phyloP scores from a whole-genome alignment of 2,888 invertebrate genomes.

The Drosophila multiciliata region DNA sequence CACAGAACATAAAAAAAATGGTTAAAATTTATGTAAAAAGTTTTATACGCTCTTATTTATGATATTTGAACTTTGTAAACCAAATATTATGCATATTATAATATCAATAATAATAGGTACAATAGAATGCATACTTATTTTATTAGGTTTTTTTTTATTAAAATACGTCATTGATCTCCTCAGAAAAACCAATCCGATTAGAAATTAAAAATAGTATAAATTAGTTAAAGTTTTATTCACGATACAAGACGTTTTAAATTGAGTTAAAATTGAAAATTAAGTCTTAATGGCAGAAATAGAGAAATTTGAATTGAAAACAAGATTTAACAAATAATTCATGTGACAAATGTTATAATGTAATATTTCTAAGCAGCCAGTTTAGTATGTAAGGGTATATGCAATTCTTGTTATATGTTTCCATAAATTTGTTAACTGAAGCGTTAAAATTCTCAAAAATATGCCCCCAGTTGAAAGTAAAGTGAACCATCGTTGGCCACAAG shows the following conservation, averaged over 20 bases:
- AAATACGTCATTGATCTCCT: neutral
- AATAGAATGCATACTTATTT: neutral
- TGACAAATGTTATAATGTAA: neutral
- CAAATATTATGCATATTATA: neutral
- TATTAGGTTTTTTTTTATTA: neutral
- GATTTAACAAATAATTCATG: neutral
- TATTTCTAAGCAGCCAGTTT: neutral
- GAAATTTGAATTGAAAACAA: neutral
- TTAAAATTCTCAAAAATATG: slow-evolving; percentile 43
- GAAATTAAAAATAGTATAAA: neutral
- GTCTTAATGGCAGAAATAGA: neutral
- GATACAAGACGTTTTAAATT: neutral
- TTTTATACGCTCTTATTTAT: slow-evolving; percentile 20
- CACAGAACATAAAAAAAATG: slow-evolving; percentile 47
- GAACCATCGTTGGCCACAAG: slow-evolving; percentile 44
- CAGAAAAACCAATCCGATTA: neutral
- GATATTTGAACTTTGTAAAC: neutral
- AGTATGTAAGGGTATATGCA: neutral
- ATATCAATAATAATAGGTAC: neutral
- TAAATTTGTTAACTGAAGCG: slow-evolving; percentile 64
- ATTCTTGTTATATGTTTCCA: slow-evolving; percentile 7
- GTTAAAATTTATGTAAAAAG: slow-evolving; percentile 60
- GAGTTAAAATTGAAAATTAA: neutral
- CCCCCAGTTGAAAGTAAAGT: slow-evolving; percentile 23
- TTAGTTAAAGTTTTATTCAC: neutral